Percentiles rank a stretch among this genome's conserved stretches.
Conservation (phyloP, 2,113 vertebrate species). For the Dinomys branickii region DNA sequence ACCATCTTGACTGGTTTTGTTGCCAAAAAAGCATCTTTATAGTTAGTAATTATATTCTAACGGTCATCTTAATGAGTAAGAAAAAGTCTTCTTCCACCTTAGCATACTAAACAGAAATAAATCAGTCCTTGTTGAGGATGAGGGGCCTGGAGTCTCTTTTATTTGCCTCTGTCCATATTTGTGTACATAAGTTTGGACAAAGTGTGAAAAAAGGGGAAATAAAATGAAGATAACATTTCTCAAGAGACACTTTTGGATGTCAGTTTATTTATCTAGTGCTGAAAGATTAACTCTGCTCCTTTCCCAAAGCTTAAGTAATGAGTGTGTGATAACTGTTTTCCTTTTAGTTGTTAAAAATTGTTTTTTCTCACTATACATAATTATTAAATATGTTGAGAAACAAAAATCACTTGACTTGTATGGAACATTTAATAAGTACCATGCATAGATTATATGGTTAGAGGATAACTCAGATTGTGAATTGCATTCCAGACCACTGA, state of each 20-base stretch:
- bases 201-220: not conserved
- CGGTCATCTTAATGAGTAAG: not conserved
- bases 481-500: not conserved
- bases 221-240: not conserved
- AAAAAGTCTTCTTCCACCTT: not conserved
- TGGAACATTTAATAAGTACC: not conserved
- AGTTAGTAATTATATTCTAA: not conserved
- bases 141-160: not conserved
- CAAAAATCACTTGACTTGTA: not conserved
- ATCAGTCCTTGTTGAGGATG: not conserved
- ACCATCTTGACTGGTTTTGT: not conserved
- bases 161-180: not conserved
- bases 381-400: constrained; percentile 7
- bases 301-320: not conserved
- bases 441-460: not conserved
- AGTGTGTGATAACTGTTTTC: not conserved
- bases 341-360: not conserved
- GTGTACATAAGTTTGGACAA: not conserved
- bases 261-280: not conserved
- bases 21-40: not conserved
- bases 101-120: not conserved
- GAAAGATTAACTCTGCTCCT: not conserved
- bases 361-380: not conserved
- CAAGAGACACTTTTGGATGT: not conserved
- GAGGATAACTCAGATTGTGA: not conserved